Conservation (phyloP, 2,888 invertebrate species). For the Drosophila nr. perissopoda region DNA sequence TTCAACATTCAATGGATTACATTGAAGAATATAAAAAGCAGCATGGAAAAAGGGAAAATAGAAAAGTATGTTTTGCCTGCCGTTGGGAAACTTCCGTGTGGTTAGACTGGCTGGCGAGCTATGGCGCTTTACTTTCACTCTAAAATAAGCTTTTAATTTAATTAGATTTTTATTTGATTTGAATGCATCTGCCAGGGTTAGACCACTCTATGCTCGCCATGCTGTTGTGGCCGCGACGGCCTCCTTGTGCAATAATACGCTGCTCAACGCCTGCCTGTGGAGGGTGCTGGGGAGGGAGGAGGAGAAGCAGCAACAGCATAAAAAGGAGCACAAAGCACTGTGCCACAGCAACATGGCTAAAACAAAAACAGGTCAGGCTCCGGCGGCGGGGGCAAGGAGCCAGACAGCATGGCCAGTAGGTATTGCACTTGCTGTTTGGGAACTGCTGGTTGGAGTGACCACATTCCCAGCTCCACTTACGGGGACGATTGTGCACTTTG, state of each 20-base stretch:
- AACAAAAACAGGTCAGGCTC: conserved; percentile 47
- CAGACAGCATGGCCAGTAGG: conserved; percentile 26
- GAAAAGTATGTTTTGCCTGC: not conserved
- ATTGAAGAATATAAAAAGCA: not conserved
- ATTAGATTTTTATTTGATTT: conserved; percentile 73
- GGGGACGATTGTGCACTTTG: conserved; percentile 59
- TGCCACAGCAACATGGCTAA: conserved; percentile 23
- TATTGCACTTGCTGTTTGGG: conserved; percentile 23
- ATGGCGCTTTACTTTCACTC: conserved; percentile 60
- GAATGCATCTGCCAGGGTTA: conserved; percentile 60
- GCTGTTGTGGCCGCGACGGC: conserved; percentile 29
- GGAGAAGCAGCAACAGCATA: not conserved
- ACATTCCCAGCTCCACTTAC: conserved; percentile 8
- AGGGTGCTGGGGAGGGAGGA: not conserved
- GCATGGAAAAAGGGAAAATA: not conserved
- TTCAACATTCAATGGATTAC: not conserved
- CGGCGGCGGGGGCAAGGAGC: not conserved
- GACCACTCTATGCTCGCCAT: conserved; percentile 1
- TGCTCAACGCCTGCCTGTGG: not conserved
- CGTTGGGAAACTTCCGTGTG: conserved; percentile 14
- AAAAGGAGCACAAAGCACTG: conserved; percentile 13
- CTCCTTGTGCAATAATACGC: conserved; percentile 41
- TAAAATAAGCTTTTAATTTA: conserved; percentile 75
- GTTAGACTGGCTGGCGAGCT: conserved; percentile 17
- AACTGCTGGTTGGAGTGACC: conserved; percentile 27